Evolutionary conservation across 2,888 invertebrate species (phyloP).

Genomic region (Nezara viridula): DNA sequence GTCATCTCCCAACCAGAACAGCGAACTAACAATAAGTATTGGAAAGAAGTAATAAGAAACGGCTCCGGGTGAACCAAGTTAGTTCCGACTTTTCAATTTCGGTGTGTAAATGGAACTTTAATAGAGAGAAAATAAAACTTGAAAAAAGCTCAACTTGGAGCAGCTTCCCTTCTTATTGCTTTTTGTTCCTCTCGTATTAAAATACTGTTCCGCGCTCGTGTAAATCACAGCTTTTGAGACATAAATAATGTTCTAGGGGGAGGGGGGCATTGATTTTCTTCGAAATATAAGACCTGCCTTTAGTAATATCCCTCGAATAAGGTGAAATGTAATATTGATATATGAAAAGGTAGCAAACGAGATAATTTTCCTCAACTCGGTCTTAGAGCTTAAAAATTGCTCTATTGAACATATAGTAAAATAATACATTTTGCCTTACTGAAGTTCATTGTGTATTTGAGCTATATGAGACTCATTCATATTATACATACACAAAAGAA

Average conservation of each 20-base stretch:
- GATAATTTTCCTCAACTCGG: no score
- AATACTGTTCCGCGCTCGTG: neutral
- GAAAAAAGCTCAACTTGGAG: neutral
- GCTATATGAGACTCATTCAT: no score
- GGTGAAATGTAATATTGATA: no score
- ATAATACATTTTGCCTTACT: no score
- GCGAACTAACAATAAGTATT: neutral
- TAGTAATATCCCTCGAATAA: no score
- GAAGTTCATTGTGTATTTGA: no score
- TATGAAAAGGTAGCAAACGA: no score
- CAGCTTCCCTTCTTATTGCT: neutral
- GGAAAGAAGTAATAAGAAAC: neutral
- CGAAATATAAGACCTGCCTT: neutral
- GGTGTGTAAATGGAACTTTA: constrained; percentile 1
- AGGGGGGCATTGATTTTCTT: neutral
- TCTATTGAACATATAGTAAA: no score
- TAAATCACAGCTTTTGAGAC: neutral
- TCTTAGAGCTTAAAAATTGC: no score
- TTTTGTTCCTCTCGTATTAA: neutral
- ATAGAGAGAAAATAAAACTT: neutral
- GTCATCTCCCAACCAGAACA: neutral
- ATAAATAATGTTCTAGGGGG: neutral
- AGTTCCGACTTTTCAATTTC: neutral
- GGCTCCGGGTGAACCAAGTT: neutral
- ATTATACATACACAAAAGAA: no score